A percentile compares a stretch with the other conserved stretches of the same genome.
Evolutionary conservation across 2,888 invertebrate species (phyloP).

Genomic region (Eumacrocentrus americanus): DNA sequence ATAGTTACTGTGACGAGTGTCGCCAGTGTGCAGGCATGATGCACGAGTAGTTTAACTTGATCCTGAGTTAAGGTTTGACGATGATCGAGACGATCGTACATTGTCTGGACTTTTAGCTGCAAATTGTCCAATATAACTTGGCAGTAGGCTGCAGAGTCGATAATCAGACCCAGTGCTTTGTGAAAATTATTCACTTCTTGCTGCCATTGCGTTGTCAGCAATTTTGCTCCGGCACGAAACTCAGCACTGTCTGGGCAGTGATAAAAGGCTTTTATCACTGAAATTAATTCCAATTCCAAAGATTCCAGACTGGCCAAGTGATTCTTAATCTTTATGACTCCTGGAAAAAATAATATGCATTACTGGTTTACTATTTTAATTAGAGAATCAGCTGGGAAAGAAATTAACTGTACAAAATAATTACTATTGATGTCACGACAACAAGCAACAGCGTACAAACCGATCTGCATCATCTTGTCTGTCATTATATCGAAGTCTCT

Average conservation of each 20-base stretch:
- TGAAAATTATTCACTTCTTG: slow-evolving; percentile 67
- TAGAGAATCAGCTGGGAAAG: slow-evolving; percentile 4
- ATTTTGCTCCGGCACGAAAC: slow-evolving; percentile 61
- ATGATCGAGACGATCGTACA: slow-evolving; percentile 54
- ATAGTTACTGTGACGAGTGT: slow-evolving; percentile 53
- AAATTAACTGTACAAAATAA: slow-evolving; percentile 4
- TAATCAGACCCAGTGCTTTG: slow-evolving; percentile 69
- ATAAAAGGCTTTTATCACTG: slow-evolving; percentile 64
- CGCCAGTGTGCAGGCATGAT: slow-evolving; percentile 50
- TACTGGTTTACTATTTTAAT: slow-evolving; percentile 20
- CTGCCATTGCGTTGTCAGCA: slow-evolving; percentile 68
- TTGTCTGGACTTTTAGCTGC: slow-evolving; percentile 48
- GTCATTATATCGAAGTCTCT: slow-evolving; percentile 72
- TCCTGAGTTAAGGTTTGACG: slow-evolving; percentile 47
- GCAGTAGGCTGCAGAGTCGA: slow-evolving; percentile 73
- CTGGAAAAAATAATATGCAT: slow-evolving; percentile 58
- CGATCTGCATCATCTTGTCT: slow-evolving; percentile 73
- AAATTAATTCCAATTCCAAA: slow-evolving; percentile 71
- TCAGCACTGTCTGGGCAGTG: slow-evolving; percentile 63
- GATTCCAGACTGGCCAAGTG: slow-evolving; percentile 73
- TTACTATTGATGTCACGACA: slow-evolving; percentile 61
- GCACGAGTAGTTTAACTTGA: slow-evolving; percentile 46
- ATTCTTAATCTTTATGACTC: slow-evolving; percentile 68
- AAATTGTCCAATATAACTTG: slow-evolving; percentile 61
- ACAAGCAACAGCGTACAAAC: slow-evolving; percentile 73